These are phyloP conservation scores for Limnothrissa miodon DNA, from an alignment of 2,113 vertebrate genomes.

Conservation along the genomic window DNA sequence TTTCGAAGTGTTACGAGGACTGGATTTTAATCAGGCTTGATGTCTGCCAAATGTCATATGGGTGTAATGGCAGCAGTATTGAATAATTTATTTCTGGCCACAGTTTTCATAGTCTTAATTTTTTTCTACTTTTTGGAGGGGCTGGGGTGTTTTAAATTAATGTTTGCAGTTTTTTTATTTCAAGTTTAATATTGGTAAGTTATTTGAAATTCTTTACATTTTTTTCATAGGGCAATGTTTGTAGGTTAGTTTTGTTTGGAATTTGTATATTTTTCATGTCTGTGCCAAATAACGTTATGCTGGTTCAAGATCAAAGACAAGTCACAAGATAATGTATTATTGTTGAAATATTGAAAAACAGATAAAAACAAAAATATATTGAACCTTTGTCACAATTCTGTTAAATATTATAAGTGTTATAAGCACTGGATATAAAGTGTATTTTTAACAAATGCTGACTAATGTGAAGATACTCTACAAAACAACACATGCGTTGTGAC, in stretches of 20 bases:
- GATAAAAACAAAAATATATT: slow-evolving; percentile 51
- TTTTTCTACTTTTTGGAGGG: background rate
- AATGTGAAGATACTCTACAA: slow-evolving; percentile 99
- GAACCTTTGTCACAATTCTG: slow-evolving; percentile 82
- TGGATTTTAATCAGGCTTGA: background rate
- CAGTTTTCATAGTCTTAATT: slow-evolving; percentile 18
- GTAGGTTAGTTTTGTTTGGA: slow-evolving; percentile 73
- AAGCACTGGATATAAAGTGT: slow-evolving; percentile 99
- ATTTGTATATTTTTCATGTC: slow-evolving; percentile 19
- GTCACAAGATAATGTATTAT: slow-evolving; percentile 77
- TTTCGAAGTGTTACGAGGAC: background rate
- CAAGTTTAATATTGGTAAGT: slow-evolving; percentile 13
- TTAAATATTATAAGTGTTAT: slow-evolving; percentile 91
- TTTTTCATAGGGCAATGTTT: slow-evolving; percentile 49
- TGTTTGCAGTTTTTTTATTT: slow-evolving; percentile 16
- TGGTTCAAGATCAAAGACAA: slow-evolving; percentile 63
- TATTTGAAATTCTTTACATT: slow-evolving; percentile 8
- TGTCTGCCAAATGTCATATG: background rate
- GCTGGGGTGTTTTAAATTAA: slow-evolving; percentile 9
- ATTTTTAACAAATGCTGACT: slow-evolving; percentile 99
- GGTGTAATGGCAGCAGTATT: background rate
- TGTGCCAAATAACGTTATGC: slow-evolving; percentile 14
- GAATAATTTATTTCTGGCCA: background rate
- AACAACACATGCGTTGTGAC: slow-evolving; percentile 89
- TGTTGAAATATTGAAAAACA: slow-evolving; percentile 70